phyloP scores from a whole-genome alignment of 2,888 invertebrate species.

The Myopa testacea region DNA sequence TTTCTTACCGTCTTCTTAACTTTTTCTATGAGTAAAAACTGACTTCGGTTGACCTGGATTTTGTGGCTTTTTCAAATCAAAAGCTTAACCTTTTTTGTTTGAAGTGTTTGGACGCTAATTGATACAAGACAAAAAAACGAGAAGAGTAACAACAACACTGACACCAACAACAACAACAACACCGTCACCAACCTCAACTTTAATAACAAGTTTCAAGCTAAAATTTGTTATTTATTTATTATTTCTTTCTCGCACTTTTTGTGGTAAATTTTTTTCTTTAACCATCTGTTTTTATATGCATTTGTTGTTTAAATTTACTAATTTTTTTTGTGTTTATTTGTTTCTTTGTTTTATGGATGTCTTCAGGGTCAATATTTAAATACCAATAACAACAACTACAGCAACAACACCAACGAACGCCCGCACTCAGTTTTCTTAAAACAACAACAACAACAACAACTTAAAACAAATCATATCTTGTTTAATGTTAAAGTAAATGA shows the following conservation, averaged over 20 bases:
- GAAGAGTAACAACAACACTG: too few species aligned
- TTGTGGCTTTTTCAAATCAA: too few species aligned
- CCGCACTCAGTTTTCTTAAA: not conserved
- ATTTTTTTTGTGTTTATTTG: not conserved
- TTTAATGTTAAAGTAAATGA: not conserved
- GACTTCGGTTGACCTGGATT: too few species aligned
- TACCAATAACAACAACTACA: too few species aligned
- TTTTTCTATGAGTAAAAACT: too few species aligned
- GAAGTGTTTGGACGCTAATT: too few species aligned
- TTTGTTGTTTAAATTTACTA: not conserved
- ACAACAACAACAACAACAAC: not conserved
- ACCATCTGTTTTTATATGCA: not conserved
- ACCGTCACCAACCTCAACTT: too few species aligned
- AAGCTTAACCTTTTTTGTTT: too few species aligned
- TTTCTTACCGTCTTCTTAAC: too few species aligned
- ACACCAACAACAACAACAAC: too few species aligned
- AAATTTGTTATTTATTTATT: conserved; percentile 22
- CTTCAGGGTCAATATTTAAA: not conserved
- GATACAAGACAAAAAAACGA: too few species aligned
- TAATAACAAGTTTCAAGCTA: too few species aligned
- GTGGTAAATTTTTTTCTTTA: not conserved
- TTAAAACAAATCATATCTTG: not conserved
- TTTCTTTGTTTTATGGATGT: not conserved
- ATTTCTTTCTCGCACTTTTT: conserved; percentile 21
- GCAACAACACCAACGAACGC: not conserved